phyloP scores from a whole-genome alignment of 2,888 invertebrate species.

The Neocrepidodera transversa region DNA sequence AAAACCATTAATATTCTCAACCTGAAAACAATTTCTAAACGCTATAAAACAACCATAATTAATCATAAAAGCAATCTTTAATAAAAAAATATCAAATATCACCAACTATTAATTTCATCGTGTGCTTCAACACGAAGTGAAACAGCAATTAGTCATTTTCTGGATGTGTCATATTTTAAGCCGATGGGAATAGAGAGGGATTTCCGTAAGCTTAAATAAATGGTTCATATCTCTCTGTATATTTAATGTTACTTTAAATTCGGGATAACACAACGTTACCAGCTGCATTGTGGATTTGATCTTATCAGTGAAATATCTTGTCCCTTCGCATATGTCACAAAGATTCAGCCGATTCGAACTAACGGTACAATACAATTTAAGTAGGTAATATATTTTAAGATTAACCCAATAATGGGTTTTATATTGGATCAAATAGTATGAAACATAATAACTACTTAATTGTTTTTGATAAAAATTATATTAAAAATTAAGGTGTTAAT shows the following conservation, averaged over 20 bases:
- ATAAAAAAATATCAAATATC: slow-evolving; percentile 31
- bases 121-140: slow-evolving; percentile 41
- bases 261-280: slow-evolving; percentile 53
- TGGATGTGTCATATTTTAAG: slow-evolving; percentile 39
- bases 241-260: slow-evolving; percentile 58
- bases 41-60: slow-evolving; percentile 1
- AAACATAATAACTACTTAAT: too few relatives aligned
- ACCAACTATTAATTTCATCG: slow-evolving; percentile 45
- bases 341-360: slow-evolving; percentile 33
- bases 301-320: slow-evolving; percentile 56
- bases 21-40: slow-evolving; percentile 2
- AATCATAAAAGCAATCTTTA: slow-evolving; percentile 18
- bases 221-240: slow-evolving; percentile 51
- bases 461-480: too few relatives aligned
- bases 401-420: slow-evolving; percentile 16
- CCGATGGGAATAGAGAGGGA: slow-evolving; percentile 26
- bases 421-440: background rate
- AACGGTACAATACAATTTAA: slow-evolving; percentile 14
- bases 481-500: too few relatives aligned
- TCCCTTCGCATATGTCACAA: slow-evolving; percentile 56
- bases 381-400: slow-evolving; percentile 19
- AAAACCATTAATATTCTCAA: slow-evolving; percentile 3
- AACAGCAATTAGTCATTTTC: slow-evolving; percentile 47
- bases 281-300: slow-evolving; percentile 55
- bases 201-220: slow-evolving; percentile 40